A percentile compares a stretch with the other conserved stretches of the same genome.
Evolutionary conservation across 1,140 invertebrate species (phyloP).

Genomic region (Megalopta genalis): DNA sequence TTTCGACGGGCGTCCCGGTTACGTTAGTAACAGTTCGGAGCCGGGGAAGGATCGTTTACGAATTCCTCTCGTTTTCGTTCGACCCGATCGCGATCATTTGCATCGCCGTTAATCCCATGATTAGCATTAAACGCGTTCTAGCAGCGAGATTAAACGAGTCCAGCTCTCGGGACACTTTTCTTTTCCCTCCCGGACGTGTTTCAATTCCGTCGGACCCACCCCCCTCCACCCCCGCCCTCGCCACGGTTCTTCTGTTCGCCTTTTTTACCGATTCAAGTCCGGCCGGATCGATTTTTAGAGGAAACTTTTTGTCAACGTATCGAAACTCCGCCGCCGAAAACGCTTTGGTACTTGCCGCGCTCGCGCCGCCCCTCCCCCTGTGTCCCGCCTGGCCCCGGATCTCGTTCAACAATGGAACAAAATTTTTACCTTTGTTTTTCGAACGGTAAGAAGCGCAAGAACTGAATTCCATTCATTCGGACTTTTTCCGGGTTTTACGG

Average conservation of each 20-base stretch:
- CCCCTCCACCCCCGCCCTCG: no score
- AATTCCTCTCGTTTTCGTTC: conserved; percentile 16
- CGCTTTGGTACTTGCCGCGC: background rate
- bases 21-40: background rate
- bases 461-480: no score
- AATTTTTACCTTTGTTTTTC: background rate
- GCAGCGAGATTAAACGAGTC: conserved; percentile 14
- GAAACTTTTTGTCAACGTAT: background rate
- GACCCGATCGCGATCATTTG: background rate
- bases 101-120: conserved; percentile 17
- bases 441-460: no score
- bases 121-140: conserved; percentile 29
- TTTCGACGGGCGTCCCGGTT: background rate
- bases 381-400: background rate
- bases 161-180: conserved; percentile 15
- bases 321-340: background rate
- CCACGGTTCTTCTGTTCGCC: background rate
- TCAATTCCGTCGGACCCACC: no score
- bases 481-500: no score
- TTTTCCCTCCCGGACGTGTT: background rate
- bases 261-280: background rate
- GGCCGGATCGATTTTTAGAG: conserved; percentile 5
- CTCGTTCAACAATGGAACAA: background rate
- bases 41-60: background rate
- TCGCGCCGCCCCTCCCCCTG: background rate